Evolutionary conservation across 30 jellyfish, hydroid and myxozoan species (phyloP).

Genomic region (Pelagia noctiluca): DNA sequence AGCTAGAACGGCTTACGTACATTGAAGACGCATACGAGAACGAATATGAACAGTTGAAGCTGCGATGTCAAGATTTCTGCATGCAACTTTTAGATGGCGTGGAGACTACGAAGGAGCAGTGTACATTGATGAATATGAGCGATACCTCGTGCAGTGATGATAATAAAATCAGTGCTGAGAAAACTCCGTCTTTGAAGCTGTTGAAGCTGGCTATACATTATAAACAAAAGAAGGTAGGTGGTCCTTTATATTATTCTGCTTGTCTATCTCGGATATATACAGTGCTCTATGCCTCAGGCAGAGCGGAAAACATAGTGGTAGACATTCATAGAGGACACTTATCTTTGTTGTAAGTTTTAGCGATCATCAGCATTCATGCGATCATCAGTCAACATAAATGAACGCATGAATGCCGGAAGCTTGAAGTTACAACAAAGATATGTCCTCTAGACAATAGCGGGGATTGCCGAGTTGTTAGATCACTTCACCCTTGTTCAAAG

Average conservation of each 20-base stretch:
- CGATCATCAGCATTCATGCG: no score
- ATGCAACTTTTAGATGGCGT: conserved; percentile 70
- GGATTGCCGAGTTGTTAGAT: no score
- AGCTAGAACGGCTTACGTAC: conserved; percentile 38
- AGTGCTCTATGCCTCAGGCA: no score
- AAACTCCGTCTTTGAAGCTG: conserved; percentile 47
- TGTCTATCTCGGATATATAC: no score
- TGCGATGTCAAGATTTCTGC: conserved; percentile 49
- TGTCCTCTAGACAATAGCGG: no score
- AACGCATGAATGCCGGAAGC: no score
- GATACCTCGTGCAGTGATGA: conserved; percentile 20
- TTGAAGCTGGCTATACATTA: conserved; percentile 63
- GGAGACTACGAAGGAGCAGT: conserved; percentile 41
- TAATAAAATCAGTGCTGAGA: conserved; percentile 14
- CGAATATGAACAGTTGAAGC: conserved; percentile 35
- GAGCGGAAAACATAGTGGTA: neutral
- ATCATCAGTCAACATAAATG: no score
- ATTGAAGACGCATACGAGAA: conserved; percentile 82
- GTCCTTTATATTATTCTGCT: neutral
- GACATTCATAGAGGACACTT: no score
- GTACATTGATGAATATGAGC: conserved; percentile 42
- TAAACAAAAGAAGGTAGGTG: conserved; percentile 77
- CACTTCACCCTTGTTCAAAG: no score
- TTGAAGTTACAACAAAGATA: no score
- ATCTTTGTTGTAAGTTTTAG: no score